Evolutionary conservation across 2,113 vertebrate genomes (phyloP).

Genomic region (Eptesicus fuscus): DNA sequence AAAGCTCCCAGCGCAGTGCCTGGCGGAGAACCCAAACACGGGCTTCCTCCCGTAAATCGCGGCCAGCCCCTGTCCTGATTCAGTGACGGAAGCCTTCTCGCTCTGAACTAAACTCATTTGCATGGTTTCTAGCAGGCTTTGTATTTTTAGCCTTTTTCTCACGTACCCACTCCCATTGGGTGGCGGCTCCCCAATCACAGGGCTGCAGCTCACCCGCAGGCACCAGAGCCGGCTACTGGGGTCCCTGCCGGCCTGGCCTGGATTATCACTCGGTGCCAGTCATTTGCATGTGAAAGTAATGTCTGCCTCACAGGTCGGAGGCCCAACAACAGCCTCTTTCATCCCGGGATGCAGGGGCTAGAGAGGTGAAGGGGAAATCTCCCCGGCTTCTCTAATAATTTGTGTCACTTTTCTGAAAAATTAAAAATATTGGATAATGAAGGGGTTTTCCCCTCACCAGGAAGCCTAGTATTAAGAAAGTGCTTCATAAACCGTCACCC

Average conservation of each 20-base stretch:
- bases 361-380: neutral
- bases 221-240: neutral
- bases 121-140: neutral
- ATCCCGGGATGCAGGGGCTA: neutral
- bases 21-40: neutral
- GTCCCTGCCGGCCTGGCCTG: neutral
- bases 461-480: constrained; percentile 11
- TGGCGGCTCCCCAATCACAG: neutral
- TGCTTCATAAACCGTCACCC: neutral
- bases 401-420: constrained; percentile 13
- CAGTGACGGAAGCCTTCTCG: neutral
- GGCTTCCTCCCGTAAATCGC: neutral
- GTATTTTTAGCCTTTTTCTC: neutral
- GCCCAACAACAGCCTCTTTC: neutral
- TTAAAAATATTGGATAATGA: neutral
- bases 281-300: neutral
- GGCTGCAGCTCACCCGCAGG: neutral
- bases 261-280: neutral
- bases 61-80: neutral
- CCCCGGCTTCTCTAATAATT: neutral
- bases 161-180: neutral
- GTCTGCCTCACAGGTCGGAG: neutral
- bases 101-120: neutral
- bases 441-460: neutral
- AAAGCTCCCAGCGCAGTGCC: neutral